A percentile compares a stretch with the other conserved stretches of the same genome.
Conservation (phyloP, 2,888 invertebrate genomes). For the Rhodophaea formosa region DNA sequence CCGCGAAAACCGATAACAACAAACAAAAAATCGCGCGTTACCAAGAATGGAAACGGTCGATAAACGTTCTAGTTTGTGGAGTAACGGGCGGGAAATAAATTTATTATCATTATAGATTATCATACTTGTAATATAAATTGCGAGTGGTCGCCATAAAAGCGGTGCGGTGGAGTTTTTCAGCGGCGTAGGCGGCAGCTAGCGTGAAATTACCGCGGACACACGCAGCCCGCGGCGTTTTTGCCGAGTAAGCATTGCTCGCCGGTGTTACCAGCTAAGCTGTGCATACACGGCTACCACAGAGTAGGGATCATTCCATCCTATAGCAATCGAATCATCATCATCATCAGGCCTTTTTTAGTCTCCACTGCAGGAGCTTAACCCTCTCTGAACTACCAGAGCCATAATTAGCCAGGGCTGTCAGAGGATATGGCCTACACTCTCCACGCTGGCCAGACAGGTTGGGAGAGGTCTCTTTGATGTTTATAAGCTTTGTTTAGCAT, state of each 20-base stretch:
- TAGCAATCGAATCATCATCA: too few species aligned
- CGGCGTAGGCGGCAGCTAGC: slow-evolving; percentile 48
- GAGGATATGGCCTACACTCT: too few species aligned
- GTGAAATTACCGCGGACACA: slow-evolving; percentile 62
- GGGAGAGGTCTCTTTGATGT: too few species aligned
- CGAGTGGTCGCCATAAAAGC: slow-evolving; percentile 50
- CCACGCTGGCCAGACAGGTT: too few species aligned
- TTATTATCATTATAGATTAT: slow-evolving; percentile 64
- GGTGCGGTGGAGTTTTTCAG: slow-evolving; percentile 62
- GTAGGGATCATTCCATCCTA: too few species aligned
- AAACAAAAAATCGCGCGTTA: slow-evolving; percentile 44
- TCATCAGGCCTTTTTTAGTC: too few species aligned
- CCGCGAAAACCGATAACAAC: slow-evolving; percentile 58
- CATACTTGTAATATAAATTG: slow-evolving; percentile 62
- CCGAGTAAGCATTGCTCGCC: neutral
- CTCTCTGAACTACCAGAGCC: too few species aligned
- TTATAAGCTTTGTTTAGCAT: too few species aligned
- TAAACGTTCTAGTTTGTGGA: slow-evolving; percentile 58
- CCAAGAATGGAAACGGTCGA: slow-evolving; percentile 62
- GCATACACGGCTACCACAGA: neutral
- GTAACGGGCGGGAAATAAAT: slow-evolving; percentile 44
- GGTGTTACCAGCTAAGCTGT: slow-evolving; percentile 21
- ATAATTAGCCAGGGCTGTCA: too few species aligned
- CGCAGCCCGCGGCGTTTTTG: slow-evolving; percentile 16
- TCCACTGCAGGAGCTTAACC: too few species aligned